Evolutionary conservation across 2,888 invertebrate species (phyloP), one percentile per base, ranked within the genome.

Genomic region (Pollenia angustigena): DNA sequence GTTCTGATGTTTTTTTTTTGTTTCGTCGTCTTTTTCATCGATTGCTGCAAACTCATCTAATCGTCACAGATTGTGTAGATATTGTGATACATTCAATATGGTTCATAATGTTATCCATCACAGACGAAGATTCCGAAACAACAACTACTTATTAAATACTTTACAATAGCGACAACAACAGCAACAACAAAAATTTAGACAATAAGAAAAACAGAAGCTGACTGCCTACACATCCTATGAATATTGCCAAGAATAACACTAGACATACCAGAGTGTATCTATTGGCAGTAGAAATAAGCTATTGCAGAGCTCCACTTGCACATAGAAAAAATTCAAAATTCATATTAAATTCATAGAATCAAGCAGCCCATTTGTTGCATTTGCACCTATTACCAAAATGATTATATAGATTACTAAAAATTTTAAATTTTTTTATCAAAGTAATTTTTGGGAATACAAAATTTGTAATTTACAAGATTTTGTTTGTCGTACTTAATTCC

Each of bases 41-140:
- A 56, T 84, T 85, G 85, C 85, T 85, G 85, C 85, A 71, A 83
- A 76, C 82, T 83, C 84, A 87, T 88, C 86, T 87, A 87, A 89
- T 87, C 83, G 86, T 74, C 85, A 85, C 76, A 87, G 85, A 88
- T 87, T 87, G 81, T 79, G 76, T 72, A 84, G 89, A 85, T 87
- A 85, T 83, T 85, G 44, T 71, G 71, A 81, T 81, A 72, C 50
- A 64, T 76, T 66, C 78, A 78, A 85, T 83, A 81, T 84, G 83
- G 48, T 86, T 80, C 50, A 76, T 83, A 71, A 81, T 68, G 44
- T 54, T 78, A 64, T 48, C 44, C 71, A 44, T 64, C 16, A 40
- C 18, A 52, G 74, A 56, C 23, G 42, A 66, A 7, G 56, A 68
- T 76, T 69, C 42, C 50, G 72, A 79, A 79, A 74, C 68, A 74